Conservation (phyloP, 92 coral and sea anemone genomes). For the Umimayanthus chanpuru region DNA sequence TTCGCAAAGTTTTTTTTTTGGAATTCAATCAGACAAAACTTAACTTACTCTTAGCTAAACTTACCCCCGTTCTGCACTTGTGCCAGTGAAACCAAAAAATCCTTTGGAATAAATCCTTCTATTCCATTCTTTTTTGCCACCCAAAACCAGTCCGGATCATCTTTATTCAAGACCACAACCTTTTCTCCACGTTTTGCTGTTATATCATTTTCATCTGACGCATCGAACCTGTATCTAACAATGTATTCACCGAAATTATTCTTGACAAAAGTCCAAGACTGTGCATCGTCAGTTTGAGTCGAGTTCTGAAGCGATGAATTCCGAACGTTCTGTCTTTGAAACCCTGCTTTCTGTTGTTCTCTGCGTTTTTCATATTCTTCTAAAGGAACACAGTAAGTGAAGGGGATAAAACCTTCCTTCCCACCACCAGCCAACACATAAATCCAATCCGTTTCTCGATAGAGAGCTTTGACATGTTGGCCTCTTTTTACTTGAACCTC, state of each 20-base stretch:
- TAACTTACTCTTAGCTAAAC: slow-evolving; percentile 63
- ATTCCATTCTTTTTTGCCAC: slow-evolving; percentile 62
- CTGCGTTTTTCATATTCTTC: slow-evolving; percentile 83
- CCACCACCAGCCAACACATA: slow-evolving; percentile 80
- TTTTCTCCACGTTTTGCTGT: slow-evolving; percentile 79
- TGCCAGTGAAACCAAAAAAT: slow-evolving; percentile 68
- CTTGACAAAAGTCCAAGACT: slow-evolving; percentile 67
- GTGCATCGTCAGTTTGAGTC: slow-evolving; percentile 52
- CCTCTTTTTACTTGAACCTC: slow-evolving; percentile 90
- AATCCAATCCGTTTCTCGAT: slow-evolving; percentile 95
- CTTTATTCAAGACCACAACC: slow-evolving; percentile 83
- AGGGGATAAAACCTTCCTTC: slow-evolving; percentile 93
- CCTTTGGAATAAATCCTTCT: slow-evolving; percentile 94
- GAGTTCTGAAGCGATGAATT: slow-evolving; percentile 63
- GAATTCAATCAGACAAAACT: neutral
- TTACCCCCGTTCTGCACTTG: slow-evolving; percentile 65
- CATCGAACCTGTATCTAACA: slow-evolving; percentile 84
- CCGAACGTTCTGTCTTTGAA: slow-evolving; percentile 58
- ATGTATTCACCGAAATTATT: slow-evolving; percentile 79
- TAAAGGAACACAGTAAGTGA: slow-evolving; percentile 81
- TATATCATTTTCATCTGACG: slow-evolving; percentile 88
- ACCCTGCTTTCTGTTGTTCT: slow-evolving; percentile 64
- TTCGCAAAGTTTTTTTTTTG: neutral
- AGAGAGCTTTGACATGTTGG: slow-evolving; percentile 87
- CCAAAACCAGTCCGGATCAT: slow-evolving; percentile 97